A percentile compares a stretch with the other conserved stretches of the same genome.
Conservation (phyloP, 2,797 vertebrate species). For the Rhinichthys osculus region DNA sequence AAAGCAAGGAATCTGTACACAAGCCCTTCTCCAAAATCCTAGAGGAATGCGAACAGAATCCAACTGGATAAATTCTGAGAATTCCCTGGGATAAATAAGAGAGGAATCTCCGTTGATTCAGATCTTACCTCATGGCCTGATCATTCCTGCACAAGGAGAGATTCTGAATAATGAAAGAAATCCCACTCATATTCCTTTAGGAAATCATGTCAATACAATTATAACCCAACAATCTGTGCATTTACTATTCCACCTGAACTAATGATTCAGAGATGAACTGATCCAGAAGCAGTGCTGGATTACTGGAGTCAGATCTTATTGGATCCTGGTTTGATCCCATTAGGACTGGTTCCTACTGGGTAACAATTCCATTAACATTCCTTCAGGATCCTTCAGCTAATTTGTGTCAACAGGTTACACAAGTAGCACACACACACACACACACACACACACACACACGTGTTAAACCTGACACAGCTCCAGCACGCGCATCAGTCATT, state of each 20-base stretch:
- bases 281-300: neutral
- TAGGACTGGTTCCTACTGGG: neutral
- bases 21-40: neutral
- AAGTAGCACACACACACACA: too few relatives aligned
- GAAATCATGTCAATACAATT: neutral
- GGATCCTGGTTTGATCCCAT: neutral
- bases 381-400: neutral
- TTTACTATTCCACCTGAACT: neutral
- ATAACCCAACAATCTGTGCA: neutral
- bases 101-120: neutral
- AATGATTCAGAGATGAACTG: neutral
- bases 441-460: neutral
- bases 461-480: neutral
- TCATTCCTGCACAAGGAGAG: neutral
- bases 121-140: neutral
- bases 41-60: neutral
- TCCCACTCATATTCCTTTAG: neutral
- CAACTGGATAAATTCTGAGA: neutral
- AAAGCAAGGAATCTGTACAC: neutral
- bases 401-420: slow-evolving; percentile 73
- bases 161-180: neutral
- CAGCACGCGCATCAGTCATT: neutral
- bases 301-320: neutral
- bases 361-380: neutral
- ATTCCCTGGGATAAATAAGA: neutral